Conservation (phyloP, 2,888 invertebrate species). For the Lissonota sp. region DNA sequence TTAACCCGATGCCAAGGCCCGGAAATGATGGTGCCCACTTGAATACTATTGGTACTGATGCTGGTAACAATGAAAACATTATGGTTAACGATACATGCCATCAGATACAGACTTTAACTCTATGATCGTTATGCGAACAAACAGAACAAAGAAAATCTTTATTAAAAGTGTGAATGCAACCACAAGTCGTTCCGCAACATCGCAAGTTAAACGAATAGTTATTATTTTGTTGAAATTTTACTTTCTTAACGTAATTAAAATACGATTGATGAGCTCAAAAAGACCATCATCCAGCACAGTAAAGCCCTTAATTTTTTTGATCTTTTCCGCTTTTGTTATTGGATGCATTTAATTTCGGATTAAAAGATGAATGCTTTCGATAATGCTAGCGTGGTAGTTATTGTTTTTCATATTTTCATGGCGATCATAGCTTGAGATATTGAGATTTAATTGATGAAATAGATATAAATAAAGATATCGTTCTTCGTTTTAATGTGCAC, state of each 20-base stretch:
- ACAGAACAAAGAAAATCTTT: neutral
- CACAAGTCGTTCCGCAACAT: neutral
- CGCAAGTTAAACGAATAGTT: neutral
- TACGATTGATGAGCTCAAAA: neutral
- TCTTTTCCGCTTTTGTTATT: too few species aligned
- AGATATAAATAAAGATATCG: too few species aligned
- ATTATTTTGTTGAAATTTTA: neutral
- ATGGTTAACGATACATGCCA: constrained; percentile 80
- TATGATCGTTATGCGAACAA: constrained; percentile 68
- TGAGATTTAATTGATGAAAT: too few species aligned
- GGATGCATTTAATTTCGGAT: neutral
- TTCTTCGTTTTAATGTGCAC: too few species aligned
- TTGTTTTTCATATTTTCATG: too few species aligned
- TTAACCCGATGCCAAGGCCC: constrained; percentile 81
- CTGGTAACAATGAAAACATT: constrained; percentile 73
- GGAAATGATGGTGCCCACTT: constrained; percentile 65
- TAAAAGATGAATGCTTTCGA: neutral
- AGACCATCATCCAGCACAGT: neutral
- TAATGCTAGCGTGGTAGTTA: too few species aligned
- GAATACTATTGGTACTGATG: constrained; percentile 26
- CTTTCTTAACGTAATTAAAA: neutral
- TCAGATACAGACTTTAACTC: constrained; percentile 80
- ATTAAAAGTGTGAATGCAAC: neutral
- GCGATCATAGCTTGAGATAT: too few species aligned
- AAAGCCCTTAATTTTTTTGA: neutral